Percentiles rank a stretch among this genome's conserved stretches.
These are phyloP conservation scores for Frankliniella intonsa DNA, from an alignment of 2,888 invertebrate genomes.

Conservation along the genomic window DNA sequence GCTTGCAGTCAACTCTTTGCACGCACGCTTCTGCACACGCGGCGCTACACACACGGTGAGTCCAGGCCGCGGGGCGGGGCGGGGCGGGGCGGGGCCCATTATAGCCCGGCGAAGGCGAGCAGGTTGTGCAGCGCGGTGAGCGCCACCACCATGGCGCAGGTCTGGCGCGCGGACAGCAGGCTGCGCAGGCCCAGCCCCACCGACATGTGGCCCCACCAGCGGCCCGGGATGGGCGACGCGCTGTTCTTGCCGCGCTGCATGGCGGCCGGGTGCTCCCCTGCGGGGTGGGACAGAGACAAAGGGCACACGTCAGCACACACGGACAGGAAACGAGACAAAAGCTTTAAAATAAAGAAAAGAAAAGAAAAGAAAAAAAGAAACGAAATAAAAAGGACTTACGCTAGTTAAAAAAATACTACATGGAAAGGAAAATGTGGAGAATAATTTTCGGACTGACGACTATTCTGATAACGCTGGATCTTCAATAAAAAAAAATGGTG, in stretches of 20 bases:
- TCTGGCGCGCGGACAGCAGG: conserved; percentile 48
- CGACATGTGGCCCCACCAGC: conserved; percentile 50
- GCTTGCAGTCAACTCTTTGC: background rate
- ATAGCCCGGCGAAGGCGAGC: conserved; percentile 42
- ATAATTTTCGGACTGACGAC: no score
- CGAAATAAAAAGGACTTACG: no score
- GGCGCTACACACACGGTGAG: background rate
- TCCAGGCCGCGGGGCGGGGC: conserved; percentile 21
- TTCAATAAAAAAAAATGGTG: no score
- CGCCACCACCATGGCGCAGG: conserved; percentile 46
- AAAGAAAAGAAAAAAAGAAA: no score
- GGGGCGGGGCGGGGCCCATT: conserved; percentile 33
- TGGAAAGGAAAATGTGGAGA: no score
- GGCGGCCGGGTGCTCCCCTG: conserved; percentile 49
- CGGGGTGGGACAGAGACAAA: no score
- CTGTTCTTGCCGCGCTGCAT: conserved; percentile 56
- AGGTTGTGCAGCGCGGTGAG: conserved; percentile 47
- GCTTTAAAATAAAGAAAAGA: no score
- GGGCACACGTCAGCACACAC: background rate
- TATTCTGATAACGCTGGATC: no score
- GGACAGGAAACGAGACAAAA: background rate
- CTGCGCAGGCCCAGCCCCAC: conserved; percentile 50
- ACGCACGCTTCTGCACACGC: background rate
- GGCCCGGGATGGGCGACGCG: conserved; percentile 50
- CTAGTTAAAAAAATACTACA: no score